Evolutionary conservation across 1,140 invertebrate species (phyloP), one percentile per base, ranked within the genome.

Genomic region (Metopolophium dirhodum): DNA sequence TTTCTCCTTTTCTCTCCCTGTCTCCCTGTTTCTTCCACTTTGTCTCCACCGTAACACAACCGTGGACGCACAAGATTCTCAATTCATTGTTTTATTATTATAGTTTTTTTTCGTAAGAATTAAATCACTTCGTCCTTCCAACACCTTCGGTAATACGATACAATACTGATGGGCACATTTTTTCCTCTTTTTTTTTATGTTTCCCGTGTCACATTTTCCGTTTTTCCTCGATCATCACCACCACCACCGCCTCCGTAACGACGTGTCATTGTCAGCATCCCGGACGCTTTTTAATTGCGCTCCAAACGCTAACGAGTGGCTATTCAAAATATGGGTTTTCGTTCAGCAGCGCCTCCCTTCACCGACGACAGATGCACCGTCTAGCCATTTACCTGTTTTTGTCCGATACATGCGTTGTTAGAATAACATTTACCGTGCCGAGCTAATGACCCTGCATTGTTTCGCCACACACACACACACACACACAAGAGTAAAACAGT

Each of bases 381-480:
- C 14, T 51, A 37, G 23, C 57, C 61, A 41, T 91, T 90, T 91
- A 91, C 90, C 90, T 82, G 90, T 91, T 91, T 91, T 91, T 37
- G 68, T 77, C 90, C 68, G 45, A 23, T 61, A 91, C 68, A 82
- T 45, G 57, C 45, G 57, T 82, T 35, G 45, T 82, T 82, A 47
- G 68, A 82, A 91, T 35, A 91, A 82, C 68, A 49, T 82, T 47
- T 68, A 82, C 14, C 61, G 68, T 3, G 14, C 37, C 3, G 30
- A 77, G 90, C 90, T 77, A 91, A 91, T 91, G 90, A 91, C 90
- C 90, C 54, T 18, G 14, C 26, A 91, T 91, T 91, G 68, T 91
- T 91, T 82, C 23, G n/a, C 68, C 18, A 51, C 57, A 57, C 30
- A 30, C 30, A 77, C 30, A 68, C 30, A n/a, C 0, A 8, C 30